These are phyloP conservation scores for Synanthedon vespiformis DNA, from an alignment of 2,888 invertebrate species.

Conservation along the genomic window DNA sequence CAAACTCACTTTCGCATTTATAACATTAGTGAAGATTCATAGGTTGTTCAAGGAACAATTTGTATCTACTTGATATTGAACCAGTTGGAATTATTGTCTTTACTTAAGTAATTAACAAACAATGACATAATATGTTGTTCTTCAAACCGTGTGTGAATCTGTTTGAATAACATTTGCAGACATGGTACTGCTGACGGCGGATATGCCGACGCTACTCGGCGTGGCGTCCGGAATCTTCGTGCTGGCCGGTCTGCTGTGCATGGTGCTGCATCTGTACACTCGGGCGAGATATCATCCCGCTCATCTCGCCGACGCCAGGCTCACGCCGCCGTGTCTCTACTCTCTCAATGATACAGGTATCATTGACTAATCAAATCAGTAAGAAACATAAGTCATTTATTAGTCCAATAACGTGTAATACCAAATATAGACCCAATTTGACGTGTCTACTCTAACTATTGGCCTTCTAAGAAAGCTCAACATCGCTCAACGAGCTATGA, in stretches of 20 bases:
- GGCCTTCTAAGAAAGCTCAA: no score
- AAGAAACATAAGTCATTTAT: background rate
- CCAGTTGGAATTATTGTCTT: no score
- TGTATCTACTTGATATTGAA: no score
- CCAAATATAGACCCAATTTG: no score
- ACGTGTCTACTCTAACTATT: no score
- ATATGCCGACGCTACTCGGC: constrained; percentile 87
- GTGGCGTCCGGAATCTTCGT: constrained; percentile 88
- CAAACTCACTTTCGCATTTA: no score
- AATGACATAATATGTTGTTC: no score
- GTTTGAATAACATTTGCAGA: constrained; percentile 55
- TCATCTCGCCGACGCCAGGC: constrained; percentile 84
- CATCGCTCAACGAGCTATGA: no score
- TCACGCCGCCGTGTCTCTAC: constrained; percentile 87
- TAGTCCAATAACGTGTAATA: background rate
- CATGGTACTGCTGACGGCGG: constrained; percentile 83
- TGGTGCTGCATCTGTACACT: constrained; percentile 88
- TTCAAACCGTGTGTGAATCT: no score
- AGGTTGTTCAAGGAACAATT: no score
- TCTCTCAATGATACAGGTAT: constrained; percentile 84
- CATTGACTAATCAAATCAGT: constrained; percentile 8
- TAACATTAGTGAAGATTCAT: no score
- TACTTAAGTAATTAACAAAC: no score
- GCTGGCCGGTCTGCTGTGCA: constrained; percentile 87
- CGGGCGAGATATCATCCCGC: constrained; percentile 75